phyloP scores from a whole-genome alignment of 53 echinoderm and acorn worm species.

The Stichopus horrens region DNA sequence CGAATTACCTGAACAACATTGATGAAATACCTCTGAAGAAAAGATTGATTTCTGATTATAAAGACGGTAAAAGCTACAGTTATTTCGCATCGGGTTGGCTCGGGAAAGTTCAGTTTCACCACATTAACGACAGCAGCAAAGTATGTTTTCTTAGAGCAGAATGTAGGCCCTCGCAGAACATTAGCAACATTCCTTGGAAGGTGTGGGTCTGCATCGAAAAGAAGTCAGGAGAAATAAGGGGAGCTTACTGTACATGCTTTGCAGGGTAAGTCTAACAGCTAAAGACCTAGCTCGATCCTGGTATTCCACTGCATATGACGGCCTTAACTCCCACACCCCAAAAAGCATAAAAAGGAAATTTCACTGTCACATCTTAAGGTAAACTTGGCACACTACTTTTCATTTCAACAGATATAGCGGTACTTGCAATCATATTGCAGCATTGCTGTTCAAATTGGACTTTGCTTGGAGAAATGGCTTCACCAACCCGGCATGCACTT shows the following conservation, averaged over 20 bases:
- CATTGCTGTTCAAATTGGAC: too few species aligned
- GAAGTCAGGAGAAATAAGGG: constrained; percentile 20
- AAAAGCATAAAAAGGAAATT: too few species aligned
- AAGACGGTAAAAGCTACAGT: constrained; percentile 55
- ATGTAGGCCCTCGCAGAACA: constrained; percentile 49
- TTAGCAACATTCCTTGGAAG: constrained; percentile 43
- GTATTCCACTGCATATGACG: too few species aligned
- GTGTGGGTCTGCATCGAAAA: constrained; percentile 44
- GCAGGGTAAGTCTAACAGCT: constrained; percentile 52
- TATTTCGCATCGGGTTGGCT: constrained; percentile 63
- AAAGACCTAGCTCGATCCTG: too few species aligned
- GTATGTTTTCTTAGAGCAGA: constrained; percentile 49
- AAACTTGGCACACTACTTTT: too few species aligned
- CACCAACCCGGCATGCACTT: too few species aligned
- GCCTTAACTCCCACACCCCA: too few species aligned
- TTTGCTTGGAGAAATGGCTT: too few species aligned
- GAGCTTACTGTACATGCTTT: constrained; percentile 57
- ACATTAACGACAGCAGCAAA: constrained; percentile 25
- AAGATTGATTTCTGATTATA: constrained; percentile 58
- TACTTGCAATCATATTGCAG: too few species aligned
- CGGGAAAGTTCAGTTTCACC: constrained; percentile 36
- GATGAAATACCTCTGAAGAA: constrained; percentile 50
- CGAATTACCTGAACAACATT: constrained; percentile 3
- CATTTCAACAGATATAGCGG: too few species aligned
- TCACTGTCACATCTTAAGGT: too few species aligned